Conservation (phyloP, 2,797 vertebrate species). For the Pseudochirops corinnae region DNA sequence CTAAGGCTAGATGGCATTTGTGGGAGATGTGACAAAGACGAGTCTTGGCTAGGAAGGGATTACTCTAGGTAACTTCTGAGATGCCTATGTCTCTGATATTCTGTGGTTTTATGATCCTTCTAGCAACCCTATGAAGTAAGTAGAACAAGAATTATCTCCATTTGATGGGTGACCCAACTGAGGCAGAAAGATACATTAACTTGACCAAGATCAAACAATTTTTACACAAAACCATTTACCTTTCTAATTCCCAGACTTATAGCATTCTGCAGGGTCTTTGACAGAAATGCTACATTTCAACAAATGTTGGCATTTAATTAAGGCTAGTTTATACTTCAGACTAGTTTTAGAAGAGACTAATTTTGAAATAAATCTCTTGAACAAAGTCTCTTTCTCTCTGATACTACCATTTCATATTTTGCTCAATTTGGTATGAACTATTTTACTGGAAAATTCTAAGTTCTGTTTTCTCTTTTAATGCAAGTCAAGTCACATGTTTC, state of each 20-base stretch:
- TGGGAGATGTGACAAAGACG: background rate
- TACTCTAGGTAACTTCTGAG: background rate
- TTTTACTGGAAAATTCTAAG: background rate
- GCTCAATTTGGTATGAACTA: background rate
- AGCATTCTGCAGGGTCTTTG: background rate
- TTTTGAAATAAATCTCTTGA: background rate
- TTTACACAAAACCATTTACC: background rate
- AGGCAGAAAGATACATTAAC: background rate
- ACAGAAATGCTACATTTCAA: background rate
- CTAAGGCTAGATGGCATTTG: background rate
- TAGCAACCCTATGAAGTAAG: background rate
- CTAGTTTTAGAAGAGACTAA: background rate
- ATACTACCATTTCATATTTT: background rate
- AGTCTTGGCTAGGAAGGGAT: background rate
- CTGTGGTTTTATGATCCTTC: background rate
- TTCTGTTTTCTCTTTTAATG: background rate
- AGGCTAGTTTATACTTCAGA: background rate
- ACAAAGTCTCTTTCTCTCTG: background rate
- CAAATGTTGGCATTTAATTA: background rate
- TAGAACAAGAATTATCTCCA: background rate
- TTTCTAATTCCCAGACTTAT: background rate
- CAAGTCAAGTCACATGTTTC: background rate
- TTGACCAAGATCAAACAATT: background rate
- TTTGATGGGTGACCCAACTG: background rate
- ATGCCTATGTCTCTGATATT: background rate